Conservation (phyloP, 2,888 invertebrate genomes). For the Cheilosia vernalis region DNA sequence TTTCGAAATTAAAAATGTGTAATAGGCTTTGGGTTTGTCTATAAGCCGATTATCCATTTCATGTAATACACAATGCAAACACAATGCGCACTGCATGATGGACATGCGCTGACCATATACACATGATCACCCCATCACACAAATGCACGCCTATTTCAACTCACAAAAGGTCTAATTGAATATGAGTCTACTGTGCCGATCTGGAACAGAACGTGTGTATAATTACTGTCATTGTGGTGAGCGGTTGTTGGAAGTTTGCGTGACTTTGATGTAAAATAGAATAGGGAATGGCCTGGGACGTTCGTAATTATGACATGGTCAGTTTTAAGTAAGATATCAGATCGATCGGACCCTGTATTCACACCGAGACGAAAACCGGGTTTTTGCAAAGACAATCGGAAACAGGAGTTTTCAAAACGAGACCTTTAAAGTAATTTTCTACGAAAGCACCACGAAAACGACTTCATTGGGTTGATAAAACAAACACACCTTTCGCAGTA, state of each 20-base stretch:
- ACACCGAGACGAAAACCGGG: too few relatives aligned
- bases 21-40: constrained; percentile 40
- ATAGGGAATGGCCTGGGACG: constrained; percentile 13
- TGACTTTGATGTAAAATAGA: neutral
- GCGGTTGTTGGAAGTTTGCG: constrained; percentile 29
- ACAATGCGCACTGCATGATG: constrained; percentile 10
- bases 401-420: too few relatives aligned
- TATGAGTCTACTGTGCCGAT: constrained; percentile 33
- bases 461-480: too few relatives aligned
- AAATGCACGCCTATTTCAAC: constrained; percentile 58
- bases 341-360: constrained; percentile 27
- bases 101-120: constrained; percentile 37
- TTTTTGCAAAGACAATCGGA: too few relatives aligned
- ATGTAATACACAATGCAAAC: constrained; percentile 52
- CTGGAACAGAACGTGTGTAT: constrained; percentile 47
- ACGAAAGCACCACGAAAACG: too few relatives aligned
- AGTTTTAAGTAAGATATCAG: constrained; percentile 47
- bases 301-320: constrained; percentile 4
- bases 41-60: constrained; percentile 68
- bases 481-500: too few relatives aligned
- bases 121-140: constrained; percentile 29
- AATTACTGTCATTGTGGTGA: constrained; percentile 62
- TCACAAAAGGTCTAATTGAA: constrained; percentile 64
- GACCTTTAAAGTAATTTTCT: too few relatives aligned
- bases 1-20: constrained; percentile 19